Percentiles rank a stretch among this genome's conserved stretches.
Conservation (phyloP, 2,888 invertebrate genomes). For the Vanessa cardui region DNA sequence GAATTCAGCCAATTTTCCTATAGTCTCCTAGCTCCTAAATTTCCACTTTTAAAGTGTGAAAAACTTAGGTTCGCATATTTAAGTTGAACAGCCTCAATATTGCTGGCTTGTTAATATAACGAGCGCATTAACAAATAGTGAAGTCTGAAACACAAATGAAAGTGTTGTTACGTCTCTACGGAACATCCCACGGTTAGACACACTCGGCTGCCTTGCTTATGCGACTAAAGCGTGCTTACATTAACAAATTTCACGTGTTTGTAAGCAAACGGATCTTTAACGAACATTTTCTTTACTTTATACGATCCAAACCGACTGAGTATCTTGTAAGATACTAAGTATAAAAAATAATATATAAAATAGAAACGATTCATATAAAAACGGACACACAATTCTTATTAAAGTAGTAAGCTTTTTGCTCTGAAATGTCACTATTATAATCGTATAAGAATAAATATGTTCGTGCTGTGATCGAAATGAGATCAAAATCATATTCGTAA, state of each 20-base stretch:
- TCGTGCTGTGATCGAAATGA: too few species aligned
- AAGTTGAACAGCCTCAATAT: conserved; percentile 37
- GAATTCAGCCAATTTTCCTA: neutral
- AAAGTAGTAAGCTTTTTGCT: too few species aligned
- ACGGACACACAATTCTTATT: too few species aligned
- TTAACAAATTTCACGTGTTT: conserved; percentile 45
- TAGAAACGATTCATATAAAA: too few species aligned
- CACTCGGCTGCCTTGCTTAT: conserved; percentile 42
- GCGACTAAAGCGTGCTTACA: conserved; percentile 42
- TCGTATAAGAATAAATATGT: too few species aligned
- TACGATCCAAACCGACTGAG: conserved; percentile 10
- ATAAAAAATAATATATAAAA: too few species aligned
- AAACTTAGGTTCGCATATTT: conserved; percentile 33
- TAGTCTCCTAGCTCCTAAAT: conserved; percentile 5
- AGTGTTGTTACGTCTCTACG: conserved; percentile 40
- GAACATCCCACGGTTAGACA: conserved; percentile 37
- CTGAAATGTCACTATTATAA: too few species aligned
- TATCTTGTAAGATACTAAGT: too few species aligned
- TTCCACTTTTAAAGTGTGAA: conserved; percentile 14
- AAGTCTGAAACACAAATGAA: conserved; percentile 48
- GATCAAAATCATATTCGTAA: too few species aligned
- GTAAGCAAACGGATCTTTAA: conserved; percentile 45
- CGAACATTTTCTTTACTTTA: conserved; percentile 32
- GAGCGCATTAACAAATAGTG: conserved; percentile 46
- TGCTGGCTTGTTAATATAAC: conserved; percentile 47